These are phyloP conservation scores for Ditula angustiorana DNA, from an alignment of 2,888 invertebrate genomes.

Conservation along the genomic window DNA sequence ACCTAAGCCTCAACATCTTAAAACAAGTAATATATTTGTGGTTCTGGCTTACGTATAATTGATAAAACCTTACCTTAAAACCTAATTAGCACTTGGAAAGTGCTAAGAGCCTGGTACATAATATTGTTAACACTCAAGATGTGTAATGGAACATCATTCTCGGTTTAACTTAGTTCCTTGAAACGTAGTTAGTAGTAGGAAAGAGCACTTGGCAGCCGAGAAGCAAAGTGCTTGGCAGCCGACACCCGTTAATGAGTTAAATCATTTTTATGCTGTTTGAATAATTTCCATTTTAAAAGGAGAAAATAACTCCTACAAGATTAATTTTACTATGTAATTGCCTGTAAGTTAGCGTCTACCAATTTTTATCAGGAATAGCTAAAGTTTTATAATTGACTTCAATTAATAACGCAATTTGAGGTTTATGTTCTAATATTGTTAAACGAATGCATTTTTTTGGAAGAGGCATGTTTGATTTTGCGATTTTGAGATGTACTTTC, in stretches of 20 bases:
- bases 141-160: constrained; percentile 11
- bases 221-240: neutral
- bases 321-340: too few species aligned
- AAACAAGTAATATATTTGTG: neutral
- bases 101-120: constrained; percentile 8
- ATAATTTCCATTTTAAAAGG: too few species aligned
- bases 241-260: neutral
- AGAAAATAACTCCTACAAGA: too few species aligned
- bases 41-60: neutral
- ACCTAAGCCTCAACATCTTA: too few species aligned
- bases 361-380: too few species aligned
- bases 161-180: constrained; percentile 12
- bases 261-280: neutral
- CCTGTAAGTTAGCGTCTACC: too few species aligned
- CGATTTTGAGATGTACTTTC: too few species aligned
- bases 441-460: too few species aligned
- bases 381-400: too few species aligned
- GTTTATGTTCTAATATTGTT: too few species aligned
- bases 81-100: neutral
- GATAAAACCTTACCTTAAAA: neutral
- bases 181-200: constrained; percentile 10
- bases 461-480: too few species aligned
- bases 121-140: constrained; percentile 7
- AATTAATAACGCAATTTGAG: too few species aligned
- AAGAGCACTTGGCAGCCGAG: constrained; percentile 3